A percentile compares a stretch with the other conserved stretches of the same genome.
Conservation (phyloP, 2,113 vertebrate species). For the Podarcis cretensis region DNA sequence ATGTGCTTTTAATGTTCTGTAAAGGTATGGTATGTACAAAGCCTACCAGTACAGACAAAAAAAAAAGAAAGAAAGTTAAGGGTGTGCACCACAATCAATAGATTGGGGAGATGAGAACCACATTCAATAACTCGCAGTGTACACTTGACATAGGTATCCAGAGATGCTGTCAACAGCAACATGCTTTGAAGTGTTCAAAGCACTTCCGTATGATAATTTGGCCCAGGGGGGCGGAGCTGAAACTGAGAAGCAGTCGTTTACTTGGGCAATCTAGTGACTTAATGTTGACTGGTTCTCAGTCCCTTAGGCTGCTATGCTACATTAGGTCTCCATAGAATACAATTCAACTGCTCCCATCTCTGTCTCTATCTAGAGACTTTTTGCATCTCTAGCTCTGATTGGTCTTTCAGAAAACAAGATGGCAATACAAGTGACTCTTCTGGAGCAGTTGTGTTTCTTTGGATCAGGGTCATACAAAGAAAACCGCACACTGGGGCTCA, state of each 20-base stretch:
- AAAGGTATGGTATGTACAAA: no score
- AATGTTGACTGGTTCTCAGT: not conserved
- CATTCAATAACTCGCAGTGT: not conserved
- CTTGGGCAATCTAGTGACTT: not conserved
- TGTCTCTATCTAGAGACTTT: not conserved
- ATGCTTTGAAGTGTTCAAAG: no score
- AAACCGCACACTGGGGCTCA: not conserved
- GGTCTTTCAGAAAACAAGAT: not conserved
- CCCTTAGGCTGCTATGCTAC: not conserved
- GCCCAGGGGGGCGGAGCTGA: not conserved
- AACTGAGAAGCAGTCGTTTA: not conserved
- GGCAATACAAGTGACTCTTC: not conserved
- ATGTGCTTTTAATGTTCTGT: no score
- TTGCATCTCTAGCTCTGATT: not conserved
- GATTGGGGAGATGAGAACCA: not conserved
- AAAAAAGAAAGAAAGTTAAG: no score
- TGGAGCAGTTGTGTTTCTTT: not conserved
- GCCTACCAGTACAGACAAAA: no score
- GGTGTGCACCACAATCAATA: no score
- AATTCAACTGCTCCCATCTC: not conserved
- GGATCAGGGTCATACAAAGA: not conserved
- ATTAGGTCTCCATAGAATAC: not conserved
- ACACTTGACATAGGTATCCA: not conserved
- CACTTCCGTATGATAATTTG: no score
- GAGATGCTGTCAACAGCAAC: no score